A percentile compares a stretch with the other conserved stretches of the same genome.
Evolutionary conservation across 2,797 vertebrate genomes (phyloP).

Genomic region (Nyctalus aviator): DNA sequence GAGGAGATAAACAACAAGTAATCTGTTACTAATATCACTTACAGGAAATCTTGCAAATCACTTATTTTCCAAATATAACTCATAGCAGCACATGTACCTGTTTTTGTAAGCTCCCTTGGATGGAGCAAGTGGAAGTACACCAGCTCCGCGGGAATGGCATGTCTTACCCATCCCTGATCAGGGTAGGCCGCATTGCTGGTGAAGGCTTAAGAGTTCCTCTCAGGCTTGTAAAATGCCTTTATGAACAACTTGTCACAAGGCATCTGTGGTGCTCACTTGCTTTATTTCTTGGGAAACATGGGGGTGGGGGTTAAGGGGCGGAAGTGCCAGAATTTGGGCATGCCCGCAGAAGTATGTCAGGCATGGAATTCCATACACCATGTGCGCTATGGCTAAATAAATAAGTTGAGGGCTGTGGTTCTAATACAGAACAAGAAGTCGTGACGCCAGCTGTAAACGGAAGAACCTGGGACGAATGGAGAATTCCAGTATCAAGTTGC

Average conservation of each 20-base stretch:
- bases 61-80: neutral
- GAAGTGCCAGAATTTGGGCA: conserved; percentile 65
- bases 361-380: conserved; percentile 62
- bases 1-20: neutral
- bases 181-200: neutral
- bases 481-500: neutral
- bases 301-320: neutral
- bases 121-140: neutral
- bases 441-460: conserved; percentile 36
- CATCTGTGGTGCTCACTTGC: conserved; percentile 1
- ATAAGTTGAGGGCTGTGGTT: conserved; percentile 19
- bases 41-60: neutral
- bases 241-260: conserved; percentile 41
- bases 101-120: neutral
- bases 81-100: neutral
- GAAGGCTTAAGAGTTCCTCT: neutral
- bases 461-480: neutral
- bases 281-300: conserved; percentile 63
- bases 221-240: conserved; percentile 45
- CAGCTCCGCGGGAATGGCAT: neutral
- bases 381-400: conserved; percentile 1
- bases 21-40: neutral
- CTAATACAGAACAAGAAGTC: conserved; percentile 60
- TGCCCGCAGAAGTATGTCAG: conserved; percentile 33
- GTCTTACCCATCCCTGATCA: neutral